These are phyloP conservation scores for Osmoderma eremita DNA, from an alignment of 2,888 invertebrate species.

Conservation along the genomic window DNA sequence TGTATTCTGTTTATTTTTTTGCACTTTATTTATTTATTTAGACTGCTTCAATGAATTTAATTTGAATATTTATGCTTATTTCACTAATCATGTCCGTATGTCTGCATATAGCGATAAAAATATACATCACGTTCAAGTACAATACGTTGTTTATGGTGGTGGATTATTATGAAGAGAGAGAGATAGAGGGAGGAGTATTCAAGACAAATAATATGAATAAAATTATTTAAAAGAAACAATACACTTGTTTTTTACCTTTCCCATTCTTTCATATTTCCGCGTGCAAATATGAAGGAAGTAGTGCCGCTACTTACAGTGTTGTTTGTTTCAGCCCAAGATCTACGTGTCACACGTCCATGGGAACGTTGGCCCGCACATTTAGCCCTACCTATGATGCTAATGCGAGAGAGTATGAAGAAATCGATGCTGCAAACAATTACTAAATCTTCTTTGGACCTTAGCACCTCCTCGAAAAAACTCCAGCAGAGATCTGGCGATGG, in stretches of 20 bases:
- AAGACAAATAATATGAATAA: conserved; percentile 16
- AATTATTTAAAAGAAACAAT: conserved; percentile 21
- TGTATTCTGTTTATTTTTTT: conserved; percentile 19
- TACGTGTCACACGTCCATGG: conserved; percentile 76
- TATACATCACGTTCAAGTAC: conserved; percentile 17
- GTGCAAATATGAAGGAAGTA: not conserved
- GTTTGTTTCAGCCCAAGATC: conserved; percentile 72
- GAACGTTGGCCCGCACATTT: conserved; percentile 80
- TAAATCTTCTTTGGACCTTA: conserved; percentile 45
- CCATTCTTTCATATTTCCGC: not conserved
- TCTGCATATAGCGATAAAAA: not conserved
- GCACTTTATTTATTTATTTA: conserved; percentile 29
- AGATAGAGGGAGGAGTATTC: not conserved
- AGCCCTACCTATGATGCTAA: conserved; percentile 75
- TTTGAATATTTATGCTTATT: conserved; percentile 26
- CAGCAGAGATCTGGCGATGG: conserved; percentile 45
- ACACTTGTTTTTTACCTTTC: conserved; percentile 14
- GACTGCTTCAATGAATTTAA: conserved; percentile 11
- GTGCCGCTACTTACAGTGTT: conserved; percentile 54
- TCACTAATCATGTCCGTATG: no score
- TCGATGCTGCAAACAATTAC: conserved; percentile 58
- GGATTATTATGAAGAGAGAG: conserved; percentile 21
- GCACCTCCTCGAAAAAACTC: conserved; percentile 50
- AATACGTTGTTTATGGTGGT: conserved; percentile 14
- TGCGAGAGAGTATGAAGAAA: conserved; percentile 67